Conservation (phyloP, 2,113 vertebrate genomes). For the Cololabis saira region DNA sequence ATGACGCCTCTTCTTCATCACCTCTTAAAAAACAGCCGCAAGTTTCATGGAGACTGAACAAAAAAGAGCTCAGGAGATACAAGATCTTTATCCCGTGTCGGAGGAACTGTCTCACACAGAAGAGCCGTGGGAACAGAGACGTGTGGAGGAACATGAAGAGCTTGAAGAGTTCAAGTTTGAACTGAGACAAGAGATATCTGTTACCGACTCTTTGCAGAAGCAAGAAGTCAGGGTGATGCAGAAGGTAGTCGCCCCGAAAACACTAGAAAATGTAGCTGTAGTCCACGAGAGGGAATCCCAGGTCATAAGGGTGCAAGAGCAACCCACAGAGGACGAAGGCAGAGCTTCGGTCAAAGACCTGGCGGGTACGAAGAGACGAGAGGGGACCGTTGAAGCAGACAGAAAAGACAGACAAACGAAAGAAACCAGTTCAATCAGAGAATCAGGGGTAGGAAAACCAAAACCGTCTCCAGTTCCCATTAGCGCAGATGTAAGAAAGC, state of each 20-base stretch:
- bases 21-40: conserved; percentile 46
- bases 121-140: conserved; percentile 32
- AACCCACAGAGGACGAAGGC: not conserved
- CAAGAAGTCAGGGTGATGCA: conserved; percentile 27
- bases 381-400: too few relatives aligned
- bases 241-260: conserved; percentile 5
- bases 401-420: conserved; percentile 11
- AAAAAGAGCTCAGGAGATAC: conserved; percentile 31
- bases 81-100: conserved; percentile 23
- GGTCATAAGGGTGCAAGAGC: not conserved
- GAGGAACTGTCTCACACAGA: conserved; percentile 35
- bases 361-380: too few relatives aligned
- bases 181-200: conserved; percentile 47
- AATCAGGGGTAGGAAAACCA: not conserved
- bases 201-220: conserved; percentile 41
- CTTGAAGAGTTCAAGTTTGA: conserved; percentile 15
- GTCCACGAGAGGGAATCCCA: conserved; percentile 4
- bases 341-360: too few relatives aligned
- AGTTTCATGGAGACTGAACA: conserved; percentile 34
- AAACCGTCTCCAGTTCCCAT: not conserved
- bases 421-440: not conserved
- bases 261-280: not conserved
- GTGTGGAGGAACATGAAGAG: conserved; percentile 6
- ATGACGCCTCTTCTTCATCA: conserved; percentile 68
- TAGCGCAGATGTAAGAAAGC: conserved; percentile 16